These are phyloP conservation scores for Aythya baeri DNA, from an alignment of 2,113 vertebrate genomes.

Conservation along the genomic window DNA sequence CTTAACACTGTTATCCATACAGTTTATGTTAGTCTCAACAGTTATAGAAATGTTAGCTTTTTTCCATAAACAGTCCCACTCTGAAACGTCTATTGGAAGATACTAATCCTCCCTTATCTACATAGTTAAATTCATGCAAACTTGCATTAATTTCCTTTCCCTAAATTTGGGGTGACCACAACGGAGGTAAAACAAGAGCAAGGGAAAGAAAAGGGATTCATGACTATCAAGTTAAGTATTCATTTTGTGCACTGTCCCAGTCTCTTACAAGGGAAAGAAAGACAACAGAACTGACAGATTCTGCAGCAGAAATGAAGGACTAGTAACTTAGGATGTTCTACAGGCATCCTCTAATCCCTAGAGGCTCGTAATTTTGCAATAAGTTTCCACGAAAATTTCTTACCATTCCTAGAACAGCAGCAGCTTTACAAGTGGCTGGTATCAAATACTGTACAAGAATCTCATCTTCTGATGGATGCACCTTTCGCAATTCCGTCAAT, in stretches of 20 bases:
- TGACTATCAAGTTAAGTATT: not conserved
- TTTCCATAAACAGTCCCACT: not conserved
- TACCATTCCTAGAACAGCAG: conserved; percentile 97
- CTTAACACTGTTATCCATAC: not conserved
- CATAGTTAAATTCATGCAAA: not conserved
- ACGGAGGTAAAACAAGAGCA: not conserved
- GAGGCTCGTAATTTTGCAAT: not conserved
- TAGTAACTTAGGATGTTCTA: not conserved
- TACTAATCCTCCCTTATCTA: not conserved
- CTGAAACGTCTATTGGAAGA: not conserved
- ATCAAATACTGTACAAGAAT: conserved; percentile 96
- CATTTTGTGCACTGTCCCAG: not conserved
- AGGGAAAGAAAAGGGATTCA: not conserved
- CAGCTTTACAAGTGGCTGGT: conserved; percentile 96
- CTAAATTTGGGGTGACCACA: not conserved
- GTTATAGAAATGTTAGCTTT: not conserved
- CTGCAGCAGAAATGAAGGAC: not conserved
- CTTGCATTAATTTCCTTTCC: not conserved
- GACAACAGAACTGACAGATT: not conserved
- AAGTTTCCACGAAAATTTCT: conserved; percentile 41
- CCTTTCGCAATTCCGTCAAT: conserved; percentile 90
- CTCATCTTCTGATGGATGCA: conserved; percentile 94
- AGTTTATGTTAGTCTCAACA: not conserved
- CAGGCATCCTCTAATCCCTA: not conserved
- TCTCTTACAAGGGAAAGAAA: not conserved